phyloP scores from a whole-genome alignment of 2,113 vertebrate genomes.

The Dromaius novaehollandiae region DNA sequence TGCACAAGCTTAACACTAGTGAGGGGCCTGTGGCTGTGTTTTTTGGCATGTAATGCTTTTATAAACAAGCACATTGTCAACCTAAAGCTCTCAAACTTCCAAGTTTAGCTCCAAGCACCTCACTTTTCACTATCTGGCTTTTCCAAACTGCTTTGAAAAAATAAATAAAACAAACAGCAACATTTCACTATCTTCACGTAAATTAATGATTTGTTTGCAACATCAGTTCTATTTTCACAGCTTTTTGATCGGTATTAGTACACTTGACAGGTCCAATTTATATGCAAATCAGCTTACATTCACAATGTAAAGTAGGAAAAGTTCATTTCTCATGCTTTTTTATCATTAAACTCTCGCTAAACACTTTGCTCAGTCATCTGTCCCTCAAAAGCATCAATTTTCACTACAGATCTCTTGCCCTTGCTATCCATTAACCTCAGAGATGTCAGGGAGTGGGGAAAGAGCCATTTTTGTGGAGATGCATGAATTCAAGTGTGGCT shows the following conservation, averaged over 20 bases:
- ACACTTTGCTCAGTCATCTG: not conserved
- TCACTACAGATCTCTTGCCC: not conserved
- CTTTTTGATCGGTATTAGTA: conserved; percentile 31
- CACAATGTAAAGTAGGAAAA: not conserved
- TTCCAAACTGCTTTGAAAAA: not conserved
- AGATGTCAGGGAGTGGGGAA: not conserved
- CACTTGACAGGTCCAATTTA: conserved; percentile 53
- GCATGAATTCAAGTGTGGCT: not conserved
- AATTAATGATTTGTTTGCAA: conserved; percentile 49
- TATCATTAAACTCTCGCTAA: conserved; percentile 15
- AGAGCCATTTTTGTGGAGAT: not conserved
- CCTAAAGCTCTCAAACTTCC: not conserved
- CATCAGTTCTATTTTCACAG: conserved; percentile 18
- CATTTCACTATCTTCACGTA: not conserved
- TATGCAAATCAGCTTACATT: conserved; percentile 55
- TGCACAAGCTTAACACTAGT: not conserved
- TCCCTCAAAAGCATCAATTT: conserved; percentile 37
- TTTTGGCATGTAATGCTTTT: not conserved
- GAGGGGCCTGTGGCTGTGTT: not conserved
- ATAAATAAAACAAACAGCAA: not conserved
- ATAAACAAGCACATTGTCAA: not conserved
- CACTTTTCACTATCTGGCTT: not conserved
- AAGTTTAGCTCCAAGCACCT: not conserved
- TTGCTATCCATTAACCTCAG: not conserved
- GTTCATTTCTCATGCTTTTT: conserved; percentile 40